These are phyloP conservation scores for Chaitophorus viminalis DNA, from an alignment of 2,888 invertebrate genomes.

Conservation along the genomic window DNA sequence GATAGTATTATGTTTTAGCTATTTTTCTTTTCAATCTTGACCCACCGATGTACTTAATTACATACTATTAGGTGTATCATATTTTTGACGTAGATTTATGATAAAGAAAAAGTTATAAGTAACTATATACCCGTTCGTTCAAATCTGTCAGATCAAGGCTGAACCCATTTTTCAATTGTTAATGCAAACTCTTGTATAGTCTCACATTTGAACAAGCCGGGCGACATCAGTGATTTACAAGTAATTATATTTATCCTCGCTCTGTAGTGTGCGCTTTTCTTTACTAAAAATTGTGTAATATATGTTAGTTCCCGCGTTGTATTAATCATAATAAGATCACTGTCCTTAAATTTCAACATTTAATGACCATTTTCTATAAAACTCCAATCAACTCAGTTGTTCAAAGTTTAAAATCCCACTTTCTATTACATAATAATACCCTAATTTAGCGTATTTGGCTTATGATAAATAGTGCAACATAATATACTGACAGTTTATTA, in stretches of 20 bases:
- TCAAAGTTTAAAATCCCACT: background rate
- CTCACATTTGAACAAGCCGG: background rate
- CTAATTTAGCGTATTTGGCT: too few relatives aligned
- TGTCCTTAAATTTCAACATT: background rate
- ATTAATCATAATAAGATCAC: background rate
- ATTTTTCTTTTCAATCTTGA: background rate
- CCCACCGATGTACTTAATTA: background rate
- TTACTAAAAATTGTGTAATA: background rate
- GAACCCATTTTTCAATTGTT: constrained; percentile 10
- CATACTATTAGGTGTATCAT: background rate
- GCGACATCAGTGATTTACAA: background rate
- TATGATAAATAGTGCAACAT: too few relatives aligned
- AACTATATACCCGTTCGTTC: background rate
- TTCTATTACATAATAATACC: too few relatives aligned
- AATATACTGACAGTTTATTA: too few relatives aligned
- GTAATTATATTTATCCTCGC: constrained; percentile 35
- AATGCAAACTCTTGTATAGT: background rate
- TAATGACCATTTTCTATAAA: background rate
- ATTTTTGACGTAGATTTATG: constrained; percentile 6
- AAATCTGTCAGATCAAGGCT: constrained; percentile 23
- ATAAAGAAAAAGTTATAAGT: background rate
- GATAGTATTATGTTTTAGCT: background rate
- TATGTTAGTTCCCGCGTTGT: background rate
- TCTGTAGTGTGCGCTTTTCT: background rate
- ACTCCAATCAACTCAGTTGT: background rate